Percentiles rank a stretch among this genome's conserved stretches.
Evolutionary conservation across 2,888 invertebrate genomes (phyloP).

Genomic region (Lepidocyrtinus sp.): DNA sequence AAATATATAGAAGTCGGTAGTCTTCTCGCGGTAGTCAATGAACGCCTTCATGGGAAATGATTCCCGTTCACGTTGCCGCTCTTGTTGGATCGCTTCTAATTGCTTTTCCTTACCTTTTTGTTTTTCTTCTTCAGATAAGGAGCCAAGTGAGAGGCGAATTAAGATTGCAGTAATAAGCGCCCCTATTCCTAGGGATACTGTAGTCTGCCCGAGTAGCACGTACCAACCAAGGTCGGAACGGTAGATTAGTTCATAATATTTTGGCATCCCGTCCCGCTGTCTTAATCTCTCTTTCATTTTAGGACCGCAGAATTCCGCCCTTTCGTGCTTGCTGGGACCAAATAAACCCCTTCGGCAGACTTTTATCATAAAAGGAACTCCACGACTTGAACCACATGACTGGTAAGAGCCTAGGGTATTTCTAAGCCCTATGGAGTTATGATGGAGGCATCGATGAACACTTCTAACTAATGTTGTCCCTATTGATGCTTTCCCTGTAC

Average conservation of each 20-base stretch:
- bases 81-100: not conserved
- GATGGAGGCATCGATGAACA: too few relatives aligned
- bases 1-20: not conserved
- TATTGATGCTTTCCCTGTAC: too few relatives aligned
- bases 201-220: constrained; percentile 44
- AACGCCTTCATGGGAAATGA: not conserved
- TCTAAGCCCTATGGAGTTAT: too few relatives aligned
- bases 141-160: not conserved
- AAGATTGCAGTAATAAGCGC: not conserved
- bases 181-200: constrained; percentile 20
- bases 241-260: constrained; percentile 60
- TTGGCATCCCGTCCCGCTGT: constrained; percentile 58
- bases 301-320: constrained; percentile 20
- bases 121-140: not conserved
- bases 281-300: constrained; percentile 9
- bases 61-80: not conserved
- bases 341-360: too few relatives aligned
- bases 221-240: constrained; percentile 49
- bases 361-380: too few relatives aligned
- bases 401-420: too few relatives aligned
- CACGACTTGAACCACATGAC: too few relatives aligned
- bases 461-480: too few relatives aligned
- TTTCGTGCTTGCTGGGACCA: too few relatives aligned
- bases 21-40: not conserved
- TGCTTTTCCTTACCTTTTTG: not conserved